These are phyloP conservation scores for Alectoris magna DNA, from an alignment of 2,797 vertebrate species.

Conservation along the genomic window DNA sequence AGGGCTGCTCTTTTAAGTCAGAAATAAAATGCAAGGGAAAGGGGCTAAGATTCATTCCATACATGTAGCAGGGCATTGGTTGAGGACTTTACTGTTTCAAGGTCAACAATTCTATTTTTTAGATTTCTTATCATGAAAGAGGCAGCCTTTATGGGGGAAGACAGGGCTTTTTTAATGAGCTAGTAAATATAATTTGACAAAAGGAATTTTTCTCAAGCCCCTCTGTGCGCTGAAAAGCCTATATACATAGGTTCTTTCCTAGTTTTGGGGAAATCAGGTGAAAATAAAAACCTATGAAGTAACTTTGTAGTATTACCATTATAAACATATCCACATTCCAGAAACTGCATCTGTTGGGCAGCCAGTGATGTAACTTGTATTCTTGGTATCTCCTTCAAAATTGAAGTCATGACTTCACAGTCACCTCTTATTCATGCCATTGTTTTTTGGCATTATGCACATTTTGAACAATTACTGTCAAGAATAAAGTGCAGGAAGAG, in stretches of 20 bases:
- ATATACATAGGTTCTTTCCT: neutral
- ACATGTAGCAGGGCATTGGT: neutral
- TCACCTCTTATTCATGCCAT: neutral
- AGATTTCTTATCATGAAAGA: neutral
- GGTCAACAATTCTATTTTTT: neutral
- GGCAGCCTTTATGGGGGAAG: neutral
- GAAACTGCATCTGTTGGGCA: neutral
- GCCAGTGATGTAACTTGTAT: neutral
- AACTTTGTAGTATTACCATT: neutral
- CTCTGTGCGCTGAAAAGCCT: neutral
- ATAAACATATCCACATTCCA: neutral
- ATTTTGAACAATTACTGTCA: too few relatives aligned
- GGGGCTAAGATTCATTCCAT: neutral
- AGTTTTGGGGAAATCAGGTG: neutral
- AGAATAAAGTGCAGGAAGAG: too few relatives aligned
- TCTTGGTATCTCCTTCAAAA: neutral
- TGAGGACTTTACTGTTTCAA: neutral
- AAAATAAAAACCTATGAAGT: neutral
- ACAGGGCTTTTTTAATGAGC: neutral
- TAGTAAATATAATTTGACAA: neutral
- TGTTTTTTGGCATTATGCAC: too few relatives aligned
- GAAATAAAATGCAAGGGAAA: neutral
- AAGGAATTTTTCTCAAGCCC: neutral
- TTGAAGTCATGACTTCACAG: neutral
- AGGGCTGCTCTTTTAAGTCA: neutral